Conservation (phyloP, 2,113 vertebrate genomes). For the Mustela lutreola region DNA sequence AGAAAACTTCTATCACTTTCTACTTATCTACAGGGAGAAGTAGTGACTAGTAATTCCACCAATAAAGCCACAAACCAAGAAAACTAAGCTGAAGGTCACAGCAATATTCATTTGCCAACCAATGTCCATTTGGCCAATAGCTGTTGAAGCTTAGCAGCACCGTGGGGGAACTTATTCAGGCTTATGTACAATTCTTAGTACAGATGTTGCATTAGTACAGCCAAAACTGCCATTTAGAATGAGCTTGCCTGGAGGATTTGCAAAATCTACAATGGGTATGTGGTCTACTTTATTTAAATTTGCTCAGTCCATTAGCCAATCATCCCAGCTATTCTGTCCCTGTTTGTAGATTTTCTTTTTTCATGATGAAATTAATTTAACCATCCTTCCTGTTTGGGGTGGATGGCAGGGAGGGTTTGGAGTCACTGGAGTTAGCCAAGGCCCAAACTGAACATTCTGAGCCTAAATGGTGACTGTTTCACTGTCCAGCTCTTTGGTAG, state of each 20-base stretch:
- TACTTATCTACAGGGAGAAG: neutral
- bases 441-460: neutral
- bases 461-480: neutral
- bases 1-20: neutral
- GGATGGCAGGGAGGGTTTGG: neutral
- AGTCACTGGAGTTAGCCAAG: neutral
- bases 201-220: neutral
- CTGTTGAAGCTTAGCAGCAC: neutral
- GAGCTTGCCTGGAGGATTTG: neutral
- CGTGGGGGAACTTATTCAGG: neutral
- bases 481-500: neutral
- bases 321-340: neutral
- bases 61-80: constrained; percentile 5
- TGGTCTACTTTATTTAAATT: neutral
- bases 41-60: neutral
- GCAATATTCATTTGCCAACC: neutral
- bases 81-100: neutral
- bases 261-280: neutral
- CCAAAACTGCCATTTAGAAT: constrained; percentile 5
- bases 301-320: neutral
- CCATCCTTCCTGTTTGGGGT: neutral
- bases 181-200: neutral
- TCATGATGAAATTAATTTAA: neutral
- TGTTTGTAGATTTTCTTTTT: neutral
- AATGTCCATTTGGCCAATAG: neutral